Evolutionary conservation across 2,797 vertebrate species (phyloP), one percentile per base, ranked within the genome.

Genomic region (Poecilia wingei): DNA sequence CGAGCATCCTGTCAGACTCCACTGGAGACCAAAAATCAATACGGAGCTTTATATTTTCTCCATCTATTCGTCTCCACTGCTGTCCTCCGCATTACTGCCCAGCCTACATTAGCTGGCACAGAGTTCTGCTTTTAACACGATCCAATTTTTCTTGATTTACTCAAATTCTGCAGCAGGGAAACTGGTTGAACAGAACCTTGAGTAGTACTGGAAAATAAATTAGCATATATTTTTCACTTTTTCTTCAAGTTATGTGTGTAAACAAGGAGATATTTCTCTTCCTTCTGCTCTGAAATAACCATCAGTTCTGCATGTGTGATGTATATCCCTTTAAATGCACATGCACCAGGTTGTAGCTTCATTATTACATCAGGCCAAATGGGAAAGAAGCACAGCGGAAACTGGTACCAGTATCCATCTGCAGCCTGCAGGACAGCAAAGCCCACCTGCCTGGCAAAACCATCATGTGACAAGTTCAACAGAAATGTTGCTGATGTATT

Each of bases 1-100:
- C 6, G 46, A 45, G 79, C 88, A 88, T 90, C 89, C 89, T 90
- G 86, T 85, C 72, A 14, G 85, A 87, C 91, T 88, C 81, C 84
- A 89, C 86, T 89, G 81, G 88, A 93, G 92, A 93, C 80, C 81
- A 82, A 82, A 92, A 94, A 95, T 95, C 94, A 93, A 94, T 95
- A 93, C 76, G 45, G 82, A 3, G 85, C 84, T 94, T 92, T 89
- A 90, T 89, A 88, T 91, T 93, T 89, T 92, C 91, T 92, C 86
- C 86, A 87, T 91, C 87, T 79, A 74, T 74, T 74, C 72, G n/a
- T 89, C 89, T 88, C 75, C 74, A 0, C 82, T 84, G 80, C 81
- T 78, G 36, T 81, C 80, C 78, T 88, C 83, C 36, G 45, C 83
- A 47, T 71, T 82, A 82, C 83, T 85, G 83, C 61, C 55, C 1